Evolutionary conservation across 2,888 invertebrate genomes (phyloP).

Genomic region (Mayetiola destructor): DNA sequence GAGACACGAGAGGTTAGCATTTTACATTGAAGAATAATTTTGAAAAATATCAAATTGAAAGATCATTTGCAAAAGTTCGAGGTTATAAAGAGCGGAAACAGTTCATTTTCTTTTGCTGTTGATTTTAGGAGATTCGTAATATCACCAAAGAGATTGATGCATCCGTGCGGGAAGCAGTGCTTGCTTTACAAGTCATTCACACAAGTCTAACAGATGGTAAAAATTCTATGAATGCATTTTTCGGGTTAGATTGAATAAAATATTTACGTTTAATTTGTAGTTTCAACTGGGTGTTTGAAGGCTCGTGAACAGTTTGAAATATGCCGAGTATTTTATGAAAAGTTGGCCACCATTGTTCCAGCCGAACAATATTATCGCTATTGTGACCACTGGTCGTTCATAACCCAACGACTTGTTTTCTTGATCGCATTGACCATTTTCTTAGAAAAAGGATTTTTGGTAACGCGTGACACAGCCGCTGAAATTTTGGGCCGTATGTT

Average conservation of each 20-base stretch:
- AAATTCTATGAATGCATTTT: conserved; percentile 14
- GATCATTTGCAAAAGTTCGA: not conserved
- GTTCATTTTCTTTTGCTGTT: not conserved
- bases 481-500: conserved; percentile 60
- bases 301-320: conserved; percentile 51
- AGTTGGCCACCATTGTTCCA: conserved; percentile 52
- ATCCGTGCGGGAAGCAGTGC: conserved; percentile 60
- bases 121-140: conserved; percentile 19
- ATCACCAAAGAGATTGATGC: conserved; percentile 51
- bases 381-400: conserved; percentile 76
- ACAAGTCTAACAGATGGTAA: conserved; percentile 54
- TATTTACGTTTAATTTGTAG: conserved; percentile 32
- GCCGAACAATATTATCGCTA: conserved; percentile 68
- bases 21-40: not conserved
- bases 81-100: not conserved
- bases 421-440: conserved; percentile 63
- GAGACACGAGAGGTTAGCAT: conserved; percentile 57
- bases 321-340: conserved; percentile 47
- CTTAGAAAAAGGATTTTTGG: conserved; percentile 61
- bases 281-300: conserved; percentile 45
- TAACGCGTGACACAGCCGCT: conserved; percentile 59
- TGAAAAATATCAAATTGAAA: not conserved
- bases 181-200: conserved; percentile 69
- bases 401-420: conserved; percentile 67
- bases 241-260: conserved; percentile 10